Evolutionary conservation across 2,797 vertebrate species (phyloP).

Genomic region (Leptatherina wallacei): DNA sequence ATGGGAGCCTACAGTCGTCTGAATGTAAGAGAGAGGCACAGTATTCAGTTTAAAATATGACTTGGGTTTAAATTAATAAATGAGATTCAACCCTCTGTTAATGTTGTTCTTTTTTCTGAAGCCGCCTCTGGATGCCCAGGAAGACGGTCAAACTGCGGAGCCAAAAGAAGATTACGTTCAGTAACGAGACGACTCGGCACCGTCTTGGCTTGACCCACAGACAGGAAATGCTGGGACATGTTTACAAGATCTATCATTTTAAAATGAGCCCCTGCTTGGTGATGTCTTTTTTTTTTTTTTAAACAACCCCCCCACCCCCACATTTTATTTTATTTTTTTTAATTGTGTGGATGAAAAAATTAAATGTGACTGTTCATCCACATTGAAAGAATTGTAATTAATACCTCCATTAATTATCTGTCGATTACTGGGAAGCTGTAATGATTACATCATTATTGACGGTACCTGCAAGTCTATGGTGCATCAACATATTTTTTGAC

Average conservation of each 20-base stretch:
- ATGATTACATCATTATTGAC: constrained; percentile 1
- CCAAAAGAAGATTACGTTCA: constrained; percentile 39
- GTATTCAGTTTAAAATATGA: background rate
- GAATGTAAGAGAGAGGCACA: constrained; percentile 59
- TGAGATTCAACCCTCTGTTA: background rate
- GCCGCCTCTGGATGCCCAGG: constrained; percentile 20
- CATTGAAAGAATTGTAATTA: constrained; percentile 12
- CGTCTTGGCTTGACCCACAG: constrained; percentile 11
- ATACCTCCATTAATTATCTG: constrained; percentile 17
- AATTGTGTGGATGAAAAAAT: constrained; percentile 1
- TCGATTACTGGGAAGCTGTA: constrained; percentile 12
- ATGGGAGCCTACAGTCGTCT: constrained; percentile 86
- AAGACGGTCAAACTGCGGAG: constrained; percentile 15
- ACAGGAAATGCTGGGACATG: constrained; percentile 36
- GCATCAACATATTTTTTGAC: background rate
- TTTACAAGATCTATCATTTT: constrained; percentile 58
- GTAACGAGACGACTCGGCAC: constrained; percentile 16
- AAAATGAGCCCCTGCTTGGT: constrained; percentile 5
- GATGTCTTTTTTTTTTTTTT: constrained; percentile 29
- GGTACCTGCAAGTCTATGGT: background rate
- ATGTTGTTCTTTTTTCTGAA: constrained; percentile 34
- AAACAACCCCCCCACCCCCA: too few species aligned
- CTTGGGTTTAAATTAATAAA: background rate
- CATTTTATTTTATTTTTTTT: background rate
- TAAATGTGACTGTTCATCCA: constrained; percentile 6